These are phyloP conservation scores for Lepidotrigona ventralis DNA, from an alignment of 1,140 invertebrate species.

Conservation along the genomic window DNA sequence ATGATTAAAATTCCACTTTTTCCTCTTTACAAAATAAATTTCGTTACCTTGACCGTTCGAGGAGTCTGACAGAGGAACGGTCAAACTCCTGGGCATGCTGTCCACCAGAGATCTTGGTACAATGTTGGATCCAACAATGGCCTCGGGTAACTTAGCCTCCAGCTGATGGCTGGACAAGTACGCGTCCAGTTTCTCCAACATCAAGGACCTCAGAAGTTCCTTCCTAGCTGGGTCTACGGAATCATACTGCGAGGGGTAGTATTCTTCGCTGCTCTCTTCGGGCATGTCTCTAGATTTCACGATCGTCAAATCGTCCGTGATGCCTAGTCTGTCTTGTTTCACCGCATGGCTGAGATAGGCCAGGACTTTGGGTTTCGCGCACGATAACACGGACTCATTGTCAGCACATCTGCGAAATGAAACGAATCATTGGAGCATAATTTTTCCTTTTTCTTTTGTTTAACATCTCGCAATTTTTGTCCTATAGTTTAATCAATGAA, in stretches of 20 bases:
- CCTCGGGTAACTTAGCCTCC: conserved; percentile 77
- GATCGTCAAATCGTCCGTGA: conserved; percentile 87
- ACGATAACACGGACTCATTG: conserved; percentile 78
- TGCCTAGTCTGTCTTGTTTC: conserved; percentile 84
- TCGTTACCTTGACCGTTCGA: conserved; percentile 82
- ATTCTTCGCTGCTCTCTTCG: conserved; percentile 73
- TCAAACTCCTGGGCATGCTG: conserved; percentile 84
- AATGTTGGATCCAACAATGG: conserved; percentile 74
- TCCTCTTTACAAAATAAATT: neutral
- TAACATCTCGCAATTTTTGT: neutral
- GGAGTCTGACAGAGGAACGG: conserved; percentile 84
- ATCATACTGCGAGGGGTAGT: conserved; percentile 65
- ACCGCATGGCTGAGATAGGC: conserved; percentile 85
- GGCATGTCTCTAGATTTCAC: conserved; percentile 82
- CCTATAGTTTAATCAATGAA: neutral
- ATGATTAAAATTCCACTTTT: neutral
- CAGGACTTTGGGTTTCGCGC: conserved; percentile 88
- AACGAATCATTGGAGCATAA: neutral
- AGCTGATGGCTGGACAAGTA: conserved; percentile 78
- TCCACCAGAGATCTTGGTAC: conserved; percentile 85
- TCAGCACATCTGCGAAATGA: conserved; percentile 71
- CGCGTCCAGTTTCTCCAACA: conserved; percentile 78
- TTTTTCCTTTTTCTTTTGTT: neutral
- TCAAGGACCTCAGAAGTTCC: conserved; percentile 73
- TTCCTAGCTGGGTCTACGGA: conserved; percentile 66